These are phyloP conservation scores for Bursaphelenchus mucronatus DNA, from an alignment of 1,140 invertebrate species.

Conservation along the genomic window DNA sequence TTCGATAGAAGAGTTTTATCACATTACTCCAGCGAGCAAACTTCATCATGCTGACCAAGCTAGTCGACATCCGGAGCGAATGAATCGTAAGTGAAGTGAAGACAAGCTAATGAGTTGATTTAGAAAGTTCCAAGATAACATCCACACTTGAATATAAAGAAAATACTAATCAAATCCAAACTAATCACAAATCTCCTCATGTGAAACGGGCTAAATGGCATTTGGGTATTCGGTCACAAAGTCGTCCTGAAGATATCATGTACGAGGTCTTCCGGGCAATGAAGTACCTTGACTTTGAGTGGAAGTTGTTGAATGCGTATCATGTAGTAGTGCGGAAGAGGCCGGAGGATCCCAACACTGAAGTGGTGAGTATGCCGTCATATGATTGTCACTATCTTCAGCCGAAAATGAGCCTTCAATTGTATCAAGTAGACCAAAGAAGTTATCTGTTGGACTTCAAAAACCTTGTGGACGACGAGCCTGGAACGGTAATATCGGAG, in stretches of 20 bases:
- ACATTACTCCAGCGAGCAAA: conserved; percentile 51
- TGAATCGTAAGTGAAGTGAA: conserved; percentile 70
- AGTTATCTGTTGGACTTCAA: conserved; percentile 97
- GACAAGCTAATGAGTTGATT: conserved; percentile 20
- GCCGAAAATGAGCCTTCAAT: conserved; percentile 91
- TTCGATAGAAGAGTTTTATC: conserved; percentile 59
- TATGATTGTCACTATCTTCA: conserved; percentile 44
- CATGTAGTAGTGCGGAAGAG: conserved; percentile 82
- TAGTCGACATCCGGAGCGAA: conserved; percentile 86
- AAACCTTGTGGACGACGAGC: conserved; percentile 66
- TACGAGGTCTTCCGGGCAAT: conserved; percentile 98
- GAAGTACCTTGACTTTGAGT: conserved; percentile 85
- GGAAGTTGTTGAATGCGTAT: conserved; percentile 93
- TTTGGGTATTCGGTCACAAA: conserved; percentile 92
- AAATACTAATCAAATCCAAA: conserved; percentile 12
- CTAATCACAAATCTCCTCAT: conserved; percentile 64
- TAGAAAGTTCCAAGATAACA: conserved; percentile 55
- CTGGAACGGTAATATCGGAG: conserved; percentile 16
- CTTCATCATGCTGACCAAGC: conserved; percentile 52
- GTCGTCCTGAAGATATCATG: conserved; percentile 94
- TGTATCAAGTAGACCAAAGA: conserved; percentile 97
- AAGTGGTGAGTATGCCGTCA: conserved; percentile 35
- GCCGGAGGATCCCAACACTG: conserved; percentile 62
- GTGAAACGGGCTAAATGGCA: conserved; percentile 97
- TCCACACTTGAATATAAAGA: conserved; percentile 61